Conservation (phyloP, 2,888 invertebrate species). For the Dryocosmus kuriphilus region DNA sequence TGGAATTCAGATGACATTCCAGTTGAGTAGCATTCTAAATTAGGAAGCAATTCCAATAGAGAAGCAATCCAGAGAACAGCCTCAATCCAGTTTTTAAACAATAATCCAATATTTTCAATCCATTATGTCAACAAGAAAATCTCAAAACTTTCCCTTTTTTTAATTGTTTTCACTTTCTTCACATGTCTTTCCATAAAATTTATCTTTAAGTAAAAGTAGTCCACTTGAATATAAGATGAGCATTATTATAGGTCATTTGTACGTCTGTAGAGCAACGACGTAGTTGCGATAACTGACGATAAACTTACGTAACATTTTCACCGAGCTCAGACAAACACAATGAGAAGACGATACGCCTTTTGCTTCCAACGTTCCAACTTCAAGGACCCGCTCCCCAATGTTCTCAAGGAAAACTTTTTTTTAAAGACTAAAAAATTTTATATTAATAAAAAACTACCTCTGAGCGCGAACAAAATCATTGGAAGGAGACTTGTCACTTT, state of each 20-base stretch:
- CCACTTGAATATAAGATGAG: conserved; percentile 27
- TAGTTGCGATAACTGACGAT: conserved; percentile 26
- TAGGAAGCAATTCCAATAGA: neutral
- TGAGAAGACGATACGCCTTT: conserved; percentile 36
- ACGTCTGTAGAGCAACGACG: neutral
- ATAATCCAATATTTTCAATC: neutral
- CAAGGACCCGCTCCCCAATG: neutral
- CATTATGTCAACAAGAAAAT: too few species aligned
- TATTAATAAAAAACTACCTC: neutral
- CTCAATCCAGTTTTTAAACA: neutral
- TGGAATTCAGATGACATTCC: neutral
- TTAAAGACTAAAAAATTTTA: neutral
- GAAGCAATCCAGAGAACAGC: neutral
- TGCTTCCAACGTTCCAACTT: conserved; percentile 15
- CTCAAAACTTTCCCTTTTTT: neutral
- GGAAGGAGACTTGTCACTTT: neutral
- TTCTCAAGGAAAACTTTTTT: neutral
- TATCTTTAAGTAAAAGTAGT: conserved; percentile 14
- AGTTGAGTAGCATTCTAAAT: neutral
- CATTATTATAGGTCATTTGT: conserved; percentile 25
- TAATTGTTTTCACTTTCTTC: neutral
- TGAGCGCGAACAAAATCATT: neutral
- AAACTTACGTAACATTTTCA: conserved; percentile 32
- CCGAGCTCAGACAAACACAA: conserved; percentile 21
- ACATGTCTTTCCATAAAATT: conserved; percentile 1